Evolutionary conservation across 2,113 vertebrate species (phyloP).

Genomic region (Sardina pilchardus): DNA sequence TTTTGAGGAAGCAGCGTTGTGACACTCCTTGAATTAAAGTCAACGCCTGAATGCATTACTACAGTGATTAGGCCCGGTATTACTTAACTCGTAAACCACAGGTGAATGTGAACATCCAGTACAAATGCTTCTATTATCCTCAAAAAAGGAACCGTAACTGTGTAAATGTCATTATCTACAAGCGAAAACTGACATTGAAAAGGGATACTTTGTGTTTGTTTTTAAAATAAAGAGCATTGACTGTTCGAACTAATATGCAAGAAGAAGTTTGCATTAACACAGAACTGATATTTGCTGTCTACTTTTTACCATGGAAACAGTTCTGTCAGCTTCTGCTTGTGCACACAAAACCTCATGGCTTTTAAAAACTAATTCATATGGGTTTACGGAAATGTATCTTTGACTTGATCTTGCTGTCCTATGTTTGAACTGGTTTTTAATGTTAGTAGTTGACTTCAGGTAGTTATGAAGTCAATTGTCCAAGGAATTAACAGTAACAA

Average conservation of each 20-base stretch:
- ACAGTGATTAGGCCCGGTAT: neutral
- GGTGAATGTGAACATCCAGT: neutral
- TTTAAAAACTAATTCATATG: constrained; percentile 33
- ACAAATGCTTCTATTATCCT: neutral
- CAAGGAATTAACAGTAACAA: neutral
- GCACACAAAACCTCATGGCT: neutral
- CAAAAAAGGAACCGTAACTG: neutral
- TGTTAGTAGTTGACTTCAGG: neutral
- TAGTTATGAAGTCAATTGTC: neutral
- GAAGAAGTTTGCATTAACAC: neutral
- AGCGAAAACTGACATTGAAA: constrained; percentile 49
- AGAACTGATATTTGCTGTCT: neutral
- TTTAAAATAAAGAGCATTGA: constrained; percentile 13
- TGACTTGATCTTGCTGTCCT: constrained; percentile 20
- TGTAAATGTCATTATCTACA: constrained; percentile 15
- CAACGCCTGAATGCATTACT: neutral
- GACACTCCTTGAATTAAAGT: neutral
- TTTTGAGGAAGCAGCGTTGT: constrained; percentile 36
- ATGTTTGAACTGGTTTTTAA: constrained; percentile 28
- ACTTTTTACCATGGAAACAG: neutral
- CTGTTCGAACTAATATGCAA: constrained; percentile 33
- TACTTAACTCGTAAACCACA: neutral
- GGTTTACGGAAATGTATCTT: neutral
- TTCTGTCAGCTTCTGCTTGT: constrained; percentile 2
- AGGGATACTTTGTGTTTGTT: constrained; percentile 49